A percentile compares a stretch with the other conserved stretches of the same genome.
These are phyloP conservation scores for Dendrocincla fuliginosa DNA, from an alignment of 2,797 vertebrate genomes.

Conservation along the genomic window DNA sequence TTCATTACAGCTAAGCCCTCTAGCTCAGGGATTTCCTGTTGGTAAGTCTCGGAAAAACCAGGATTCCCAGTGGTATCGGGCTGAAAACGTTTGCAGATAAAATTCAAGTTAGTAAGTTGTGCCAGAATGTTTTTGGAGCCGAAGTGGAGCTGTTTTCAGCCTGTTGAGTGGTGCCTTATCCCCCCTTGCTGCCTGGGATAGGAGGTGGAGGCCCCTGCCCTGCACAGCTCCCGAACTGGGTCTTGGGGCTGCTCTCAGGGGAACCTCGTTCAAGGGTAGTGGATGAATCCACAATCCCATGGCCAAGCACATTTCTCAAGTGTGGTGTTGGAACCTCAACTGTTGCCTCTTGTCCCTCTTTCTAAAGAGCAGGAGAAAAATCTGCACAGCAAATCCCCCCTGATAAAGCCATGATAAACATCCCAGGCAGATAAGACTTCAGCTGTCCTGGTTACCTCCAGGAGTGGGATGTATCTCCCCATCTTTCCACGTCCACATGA, in stretches of 20 bases:
- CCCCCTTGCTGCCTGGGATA: neutral
- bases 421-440: neutral
- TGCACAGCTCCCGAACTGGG: neutral
- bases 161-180: neutral
- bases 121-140: slow-evolving; percentile 23
- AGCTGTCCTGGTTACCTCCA: neutral
- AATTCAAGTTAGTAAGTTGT: neutral
- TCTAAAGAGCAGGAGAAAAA: neutral
- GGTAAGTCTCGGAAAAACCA: slow-evolving; percentile 31
- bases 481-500: neutral
- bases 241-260: neutral
- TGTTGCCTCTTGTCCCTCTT: neutral
- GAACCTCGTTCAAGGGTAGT: neutral
- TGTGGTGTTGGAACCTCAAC: neutral
- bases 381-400: neutral
- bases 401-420: neutral
- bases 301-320: neutral
- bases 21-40: slow-evolving; percentile 54
- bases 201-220: neutral
- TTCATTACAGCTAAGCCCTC: slow-evolving; percentile 52
- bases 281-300: neutral
- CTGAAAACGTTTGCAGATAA: slow-evolving; percentile 31
- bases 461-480: neutral
- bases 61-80: neutral
- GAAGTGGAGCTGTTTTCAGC: neutral